Evolutionary conservation across 2,888 invertebrate species (phyloP), one percentile per base, ranked within the genome.

Genomic region (Drosophila kuntzei): DNA sequence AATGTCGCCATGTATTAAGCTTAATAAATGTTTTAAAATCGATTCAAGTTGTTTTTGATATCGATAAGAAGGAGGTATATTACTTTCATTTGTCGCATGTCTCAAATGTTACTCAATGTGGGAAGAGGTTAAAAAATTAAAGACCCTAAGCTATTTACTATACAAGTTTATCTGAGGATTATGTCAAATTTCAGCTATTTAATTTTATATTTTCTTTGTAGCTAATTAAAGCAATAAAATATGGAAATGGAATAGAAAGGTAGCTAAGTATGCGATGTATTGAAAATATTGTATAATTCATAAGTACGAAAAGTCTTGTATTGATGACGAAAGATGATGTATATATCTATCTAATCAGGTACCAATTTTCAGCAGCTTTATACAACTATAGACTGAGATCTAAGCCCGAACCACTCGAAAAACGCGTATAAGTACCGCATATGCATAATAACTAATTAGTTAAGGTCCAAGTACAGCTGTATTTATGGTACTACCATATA

Each of bases 11-110:
- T 41, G 18, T 20, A 27, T 29, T 29, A 20, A 14, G 27, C 16
- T 29, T 20, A 41, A 41, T 39, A 41, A 9, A 27, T 29, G 20
- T 32, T 41, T 29, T n/a, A 9, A 37, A 25, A 36, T 50, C 36
- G 22, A 37, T 36, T 12, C 16, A 22, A 49, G 9, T 44, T 25
- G n/a, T 2, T 25, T 44, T 25, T 44, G 44, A 22, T n/a, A 25
- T 32, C 47, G 29, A 49, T 32, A 32, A 27, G 29, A 18, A 18
- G 47, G 7, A 27, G 18, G 29, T 18, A 16, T 6, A 29, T 47
- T 29, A 29, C 29, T 29, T 18, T 29, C 34, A 22, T 22, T 27
- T 27, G 27, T 25, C 25, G 7, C 25, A 25, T 7, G 2, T 14
- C n/a, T n/a, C 2, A 2, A 34, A 5, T 11, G 12, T n/a, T n/a